phyloP scores from a whole-genome alignment of 2,888 invertebrate species.

The Parochlus steinenii region DNA sequence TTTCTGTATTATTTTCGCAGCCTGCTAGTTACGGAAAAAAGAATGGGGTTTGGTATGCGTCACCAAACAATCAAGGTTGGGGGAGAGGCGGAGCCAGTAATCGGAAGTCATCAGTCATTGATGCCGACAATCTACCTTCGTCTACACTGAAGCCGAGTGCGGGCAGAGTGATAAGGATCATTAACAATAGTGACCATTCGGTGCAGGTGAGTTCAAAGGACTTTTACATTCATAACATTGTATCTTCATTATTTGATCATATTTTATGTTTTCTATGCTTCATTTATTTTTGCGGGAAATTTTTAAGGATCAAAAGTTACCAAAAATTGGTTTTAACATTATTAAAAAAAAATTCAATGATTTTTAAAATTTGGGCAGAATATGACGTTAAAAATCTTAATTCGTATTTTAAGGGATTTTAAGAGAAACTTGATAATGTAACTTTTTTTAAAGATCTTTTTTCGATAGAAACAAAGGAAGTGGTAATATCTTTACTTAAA shows the following conservation, averaged over 20 bases:
- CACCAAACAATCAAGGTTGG: constrained; percentile 37
- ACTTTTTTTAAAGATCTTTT: too few species aligned
- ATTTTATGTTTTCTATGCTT: not conserved
- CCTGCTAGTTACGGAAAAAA: constrained; percentile 83
- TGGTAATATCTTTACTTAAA: too few species aligned
- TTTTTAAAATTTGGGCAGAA: too few species aligned
- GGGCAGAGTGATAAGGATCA: constrained; percentile 77
- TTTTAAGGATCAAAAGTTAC: too few species aligned
- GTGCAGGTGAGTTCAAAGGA: constrained; percentile 48
- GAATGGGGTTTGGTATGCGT: constrained; percentile 73
- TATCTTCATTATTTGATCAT: not conserved
- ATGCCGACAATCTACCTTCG: constrained; percentile 51
- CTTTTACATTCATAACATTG: too few species aligned
- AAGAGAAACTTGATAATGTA: too few species aligned
- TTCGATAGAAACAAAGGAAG: too few species aligned
- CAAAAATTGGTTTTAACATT: too few species aligned
- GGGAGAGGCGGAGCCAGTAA: constrained; percentile 55
- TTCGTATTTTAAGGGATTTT: too few species aligned
- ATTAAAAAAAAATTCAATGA: too few species aligned
- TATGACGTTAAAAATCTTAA: too few species aligned
- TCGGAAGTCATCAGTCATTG: constrained; percentile 68
- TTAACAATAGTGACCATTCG: constrained; percentile 84
- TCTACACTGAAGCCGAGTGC: constrained; percentile 60
- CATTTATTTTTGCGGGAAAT: too few species aligned
- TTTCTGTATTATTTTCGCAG: constrained; percentile 35